Percentiles rank a stretch among this genome's conserved stretches.
Conservation (phyloP, 2,797 vertebrate genomes). For the Cossypha heuglini region DNA sequence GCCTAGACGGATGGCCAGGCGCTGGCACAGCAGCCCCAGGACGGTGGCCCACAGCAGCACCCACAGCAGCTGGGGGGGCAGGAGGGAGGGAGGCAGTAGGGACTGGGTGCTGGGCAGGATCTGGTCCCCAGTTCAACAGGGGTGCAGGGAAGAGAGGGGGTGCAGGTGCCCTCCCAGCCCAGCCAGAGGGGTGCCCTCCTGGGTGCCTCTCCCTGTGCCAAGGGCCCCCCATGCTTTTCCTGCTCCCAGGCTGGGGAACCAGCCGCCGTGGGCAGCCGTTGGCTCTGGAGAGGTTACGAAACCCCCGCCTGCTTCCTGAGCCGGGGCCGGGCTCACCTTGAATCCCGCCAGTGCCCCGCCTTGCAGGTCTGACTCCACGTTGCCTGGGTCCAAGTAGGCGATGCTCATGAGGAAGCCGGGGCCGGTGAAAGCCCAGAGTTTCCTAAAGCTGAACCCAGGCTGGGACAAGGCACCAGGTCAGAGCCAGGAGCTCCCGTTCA, state of each 20-base stretch:
- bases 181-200: background rate
- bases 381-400: slow-evolving; percentile 80
- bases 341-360: slow-evolving; percentile 74
- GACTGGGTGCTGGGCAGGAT: background rate
- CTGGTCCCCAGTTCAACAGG: background rate
- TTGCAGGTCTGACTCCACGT: slow-evolving; percentile 80
- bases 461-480: background rate
- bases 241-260: background rate
- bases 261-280: background rate
- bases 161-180: background rate
- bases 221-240: background rate
- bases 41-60: slow-evolving; percentile 78
- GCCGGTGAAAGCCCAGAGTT: slow-evolving; percentile 81
- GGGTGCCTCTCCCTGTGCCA: background rate
- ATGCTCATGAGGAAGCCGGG: slow-evolving; percentile 84
- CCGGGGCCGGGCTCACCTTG: slow-evolving; percentile 63
- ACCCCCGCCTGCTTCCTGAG: background rate
- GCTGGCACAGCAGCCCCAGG: slow-evolving; percentile 77
- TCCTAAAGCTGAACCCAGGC: slow-evolving; percentile 77
- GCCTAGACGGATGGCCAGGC: slow-evolving; percentile 77
- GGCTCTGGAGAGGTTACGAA: background rate
- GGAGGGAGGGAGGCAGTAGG: background rate
- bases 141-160: background rate
- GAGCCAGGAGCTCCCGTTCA: background rate
- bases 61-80: slow-evolving; percentile 76